These are phyloP conservation scores for Oscheius sp. DNA, from an alignment of 1,140 invertebrate genomes.

Conservation along the genomic window DNA sequence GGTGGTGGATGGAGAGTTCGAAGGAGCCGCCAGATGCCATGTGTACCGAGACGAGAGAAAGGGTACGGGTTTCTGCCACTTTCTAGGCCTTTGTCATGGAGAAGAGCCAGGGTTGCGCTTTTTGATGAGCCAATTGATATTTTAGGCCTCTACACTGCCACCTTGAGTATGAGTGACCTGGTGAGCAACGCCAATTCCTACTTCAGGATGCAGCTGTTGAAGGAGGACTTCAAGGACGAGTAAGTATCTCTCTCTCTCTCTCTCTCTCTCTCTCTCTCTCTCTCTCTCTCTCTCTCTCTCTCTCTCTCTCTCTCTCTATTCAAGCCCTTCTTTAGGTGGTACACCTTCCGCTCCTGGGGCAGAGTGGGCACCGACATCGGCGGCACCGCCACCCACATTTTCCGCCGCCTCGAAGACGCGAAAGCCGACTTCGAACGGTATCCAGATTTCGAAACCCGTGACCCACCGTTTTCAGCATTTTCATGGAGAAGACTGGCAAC, in stretches of 20 bases:
- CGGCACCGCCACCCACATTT: constrained; percentile 73
- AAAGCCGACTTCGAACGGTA: background rate
- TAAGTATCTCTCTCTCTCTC: constrained; percentile 64
- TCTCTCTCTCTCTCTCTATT: background rate
- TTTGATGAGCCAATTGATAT: too few relatives aligned
- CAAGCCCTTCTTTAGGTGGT: constrained; percentile 18
- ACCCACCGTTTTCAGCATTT: constrained; percentile 52
- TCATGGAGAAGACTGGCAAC: constrained; percentile 71
- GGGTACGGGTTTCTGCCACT: too few relatives aligned
- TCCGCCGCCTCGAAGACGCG: too few relatives aligned
- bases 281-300: too few relatives aligned
- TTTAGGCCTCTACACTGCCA: constrained; percentile 21
- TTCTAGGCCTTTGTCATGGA: too few relatives aligned
- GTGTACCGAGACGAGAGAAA: constrained; percentile 26
- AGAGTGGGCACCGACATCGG: constrained; percentile 90
- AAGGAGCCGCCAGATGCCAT: background rate
- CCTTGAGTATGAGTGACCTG: constrained; percentile 26
- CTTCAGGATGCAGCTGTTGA: constrained; percentile 87
- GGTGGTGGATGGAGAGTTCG: constrained; percentile 23
- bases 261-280: constrained; percentile 5
- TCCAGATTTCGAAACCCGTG: background rate
- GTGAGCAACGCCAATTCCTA: constrained; percentile 72
- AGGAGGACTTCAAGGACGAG: constrained; percentile 66
- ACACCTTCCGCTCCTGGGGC: constrained; percentile 84
- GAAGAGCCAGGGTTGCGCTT: too few relatives aligned